These are phyloP conservation scores for Ceratosolen solmsi DNA, from an alignment of 1,140 invertebrate genomes.

Conservation along the genomic window DNA sequence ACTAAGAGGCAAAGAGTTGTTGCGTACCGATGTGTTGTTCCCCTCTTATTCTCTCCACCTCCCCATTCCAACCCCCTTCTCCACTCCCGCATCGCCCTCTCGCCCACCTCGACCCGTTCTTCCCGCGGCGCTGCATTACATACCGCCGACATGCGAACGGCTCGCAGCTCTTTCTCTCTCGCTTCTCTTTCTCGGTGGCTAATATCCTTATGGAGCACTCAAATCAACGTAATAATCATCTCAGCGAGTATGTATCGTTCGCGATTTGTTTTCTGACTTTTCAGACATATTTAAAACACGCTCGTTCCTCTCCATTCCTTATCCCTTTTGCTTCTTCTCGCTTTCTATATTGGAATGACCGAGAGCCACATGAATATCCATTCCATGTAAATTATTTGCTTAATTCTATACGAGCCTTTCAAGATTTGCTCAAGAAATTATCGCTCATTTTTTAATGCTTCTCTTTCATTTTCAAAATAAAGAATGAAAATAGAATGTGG, in stretches of 20 bases:
- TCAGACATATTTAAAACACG: constrained; percentile 5
- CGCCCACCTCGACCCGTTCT: too few species aligned
- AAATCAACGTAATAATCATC: constrained; percentile 24
- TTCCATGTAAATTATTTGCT: constrained; percentile 18
- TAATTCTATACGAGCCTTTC: not conserved
- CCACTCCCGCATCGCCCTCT: not conserved
- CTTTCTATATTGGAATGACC: not conserved
- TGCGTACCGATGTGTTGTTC: not conserved
- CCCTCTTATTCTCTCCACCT: not conserved
- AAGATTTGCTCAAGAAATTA: constrained; percentile 3
- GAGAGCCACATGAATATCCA: not conserved
- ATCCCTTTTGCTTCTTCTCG: not conserved
- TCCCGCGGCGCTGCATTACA: not conserved
- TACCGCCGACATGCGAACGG: not conserved
- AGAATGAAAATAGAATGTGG: not conserved
- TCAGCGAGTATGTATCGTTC: not conserved
- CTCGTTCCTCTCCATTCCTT: not conserved
- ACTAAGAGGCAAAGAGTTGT: not conserved
- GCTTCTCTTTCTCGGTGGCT: not conserved
- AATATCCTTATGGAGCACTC: constrained; percentile 2
- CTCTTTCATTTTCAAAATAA: not conserved
- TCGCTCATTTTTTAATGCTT: not conserved
- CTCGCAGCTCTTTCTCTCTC: not conserved
- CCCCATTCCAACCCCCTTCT: not conserved
- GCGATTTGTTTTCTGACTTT: constrained; percentile 16